Base-by-base conservation (phyloP, 2,113 vertebrate genomes). In the Actenoides hombroni region DNA sequence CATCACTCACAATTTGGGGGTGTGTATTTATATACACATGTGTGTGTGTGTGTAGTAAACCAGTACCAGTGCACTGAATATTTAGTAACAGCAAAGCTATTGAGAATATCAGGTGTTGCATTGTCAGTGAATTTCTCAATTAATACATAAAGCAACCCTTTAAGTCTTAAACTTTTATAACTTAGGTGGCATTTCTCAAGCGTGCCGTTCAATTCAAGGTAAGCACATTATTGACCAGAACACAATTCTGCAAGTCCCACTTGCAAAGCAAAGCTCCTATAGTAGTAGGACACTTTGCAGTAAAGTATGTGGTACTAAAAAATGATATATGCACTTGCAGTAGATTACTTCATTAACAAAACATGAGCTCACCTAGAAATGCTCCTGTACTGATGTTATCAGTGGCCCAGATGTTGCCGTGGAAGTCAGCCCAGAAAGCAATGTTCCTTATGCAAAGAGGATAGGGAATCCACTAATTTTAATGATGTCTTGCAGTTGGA, bases 331-430 rank as follows among this genome's bases (percentile, higher is more conserved):
- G 74, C 29, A 44, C 88, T 88, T 96, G 75, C 37, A 75, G 86
- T 56, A 84, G 90, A 96, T 95, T 95, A 96, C 92, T 93, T 97
- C 95, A 96, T 92, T 96, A 96, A 89, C 96, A 82, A 95, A 96
- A 96, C 96, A 96, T 95, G 94, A 96, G 96, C 88, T 97, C 96
- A 96, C 95, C 96, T 94, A 96, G 91, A 46, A 96, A 39, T 94
- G 95, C 95, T 95, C 65, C 95, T 94, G 94, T 92, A 93, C 96
- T 92, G 96, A 97, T 95, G 37, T 91, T 96, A 97, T 96, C 95
- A 84, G 95, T 87, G 77, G 74, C 86, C 77, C 88, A 96, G 95
- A 96, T 96, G 96, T 95, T 95, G 83, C 86, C 83, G 92, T 96
- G 96, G 94, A 96, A 95, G 86, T 61, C 91, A 96, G 95, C 91